Evolutionary conservation across 1,140 invertebrate genomes (phyloP), one percentile per base, ranked within the genome.

Genomic region (Coptotermes formosanus): DNA sequence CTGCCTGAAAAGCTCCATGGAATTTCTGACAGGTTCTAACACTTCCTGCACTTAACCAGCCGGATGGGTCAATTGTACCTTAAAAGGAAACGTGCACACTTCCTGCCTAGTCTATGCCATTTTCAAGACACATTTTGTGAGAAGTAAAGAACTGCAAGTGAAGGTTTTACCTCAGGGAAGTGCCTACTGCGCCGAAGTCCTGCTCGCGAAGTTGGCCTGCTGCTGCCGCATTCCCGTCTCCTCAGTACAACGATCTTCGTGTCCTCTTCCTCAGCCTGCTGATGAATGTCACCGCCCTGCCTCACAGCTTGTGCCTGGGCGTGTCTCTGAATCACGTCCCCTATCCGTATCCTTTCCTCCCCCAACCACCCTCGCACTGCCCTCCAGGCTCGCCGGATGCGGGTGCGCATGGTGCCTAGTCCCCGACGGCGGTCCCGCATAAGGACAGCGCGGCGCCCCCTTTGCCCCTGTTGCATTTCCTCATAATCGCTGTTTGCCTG

Each of bases 361-460:
- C 91, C 90, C 85, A 93, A 85, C 92, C 92, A 93, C 85, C 89
- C 90, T 83, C 92, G 91, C 89, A 93, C 91, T 83, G 90, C 91
- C 19, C 90, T 89, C 92, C 92, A 93, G 32, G 92, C 92, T 48
- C 92, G 92, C 14, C 91, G 90, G 0, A 93, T 84, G 32, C 91
- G 91, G 75, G 91, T 91, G 87, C 91, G n/a, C 85, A 38, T 45
- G n/a, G 23, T 52, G 8, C 82, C n/a, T 87, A 87, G 55, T 86
- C 83, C 43, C 85, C 75, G 30, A 82, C 83, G 85, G 32, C 88
- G 88, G 21, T 87, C 86, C 86, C 86, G 88, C 85, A 83, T 86
- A 85, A 45, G 87, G 87, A n/a, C 14, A 11, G 75, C 85, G 23
- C 85, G 75, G 30, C 85, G 86, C 82, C 88, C 88, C 43, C 89